A percentile compares a stretch with the other conserved stretches of the same genome.
Conservation (phyloP, 2,113 vertebrate genomes). For the Apistogramma diplotaenia region DNA sequence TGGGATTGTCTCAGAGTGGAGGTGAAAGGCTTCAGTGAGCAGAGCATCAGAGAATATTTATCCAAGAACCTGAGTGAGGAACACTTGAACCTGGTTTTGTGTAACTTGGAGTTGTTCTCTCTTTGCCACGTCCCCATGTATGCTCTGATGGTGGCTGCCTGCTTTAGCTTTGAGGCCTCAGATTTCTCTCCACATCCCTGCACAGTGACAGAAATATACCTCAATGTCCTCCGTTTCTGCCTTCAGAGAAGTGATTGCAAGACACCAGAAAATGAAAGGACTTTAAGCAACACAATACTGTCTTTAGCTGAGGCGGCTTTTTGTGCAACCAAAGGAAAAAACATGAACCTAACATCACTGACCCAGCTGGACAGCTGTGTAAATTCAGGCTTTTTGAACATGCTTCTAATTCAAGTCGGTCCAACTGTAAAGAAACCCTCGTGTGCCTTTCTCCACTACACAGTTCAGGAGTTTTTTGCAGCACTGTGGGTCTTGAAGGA, state of each 20-base stretch:
- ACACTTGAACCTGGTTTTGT: fast-evolving
- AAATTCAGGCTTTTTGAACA: constrained; percentile 5
- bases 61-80: not conserved
- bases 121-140: not conserved
- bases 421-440: not conserved
- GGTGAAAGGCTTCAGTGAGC: not conserved
- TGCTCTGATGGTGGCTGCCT: not conserved
- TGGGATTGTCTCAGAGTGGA: not conserved
- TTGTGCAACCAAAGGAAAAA: not conserved
- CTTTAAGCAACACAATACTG: not conserved
- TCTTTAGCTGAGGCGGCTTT: constrained; percentile 14
- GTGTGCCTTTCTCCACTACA: constrained; percentile 29
- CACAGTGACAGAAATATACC: not conserved
- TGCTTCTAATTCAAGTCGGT: not conserved
- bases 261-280: fast-evolving
- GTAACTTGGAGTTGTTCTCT: not conserved
- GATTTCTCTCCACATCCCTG: not conserved
- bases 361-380: not conserved
- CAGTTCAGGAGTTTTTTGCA: constrained; percentile 46
- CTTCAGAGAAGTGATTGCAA: not conserved
- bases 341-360: not conserved
- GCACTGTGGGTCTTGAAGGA: constrained; percentile 41
- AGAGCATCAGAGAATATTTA: not conserved
- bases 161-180: not conserved
- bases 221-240: fast-evolving